These are phyloP conservation scores for Rhinichthys osculus DNA, from an alignment of 2,797 vertebrate species.

Conservation along the genomic window DNA sequence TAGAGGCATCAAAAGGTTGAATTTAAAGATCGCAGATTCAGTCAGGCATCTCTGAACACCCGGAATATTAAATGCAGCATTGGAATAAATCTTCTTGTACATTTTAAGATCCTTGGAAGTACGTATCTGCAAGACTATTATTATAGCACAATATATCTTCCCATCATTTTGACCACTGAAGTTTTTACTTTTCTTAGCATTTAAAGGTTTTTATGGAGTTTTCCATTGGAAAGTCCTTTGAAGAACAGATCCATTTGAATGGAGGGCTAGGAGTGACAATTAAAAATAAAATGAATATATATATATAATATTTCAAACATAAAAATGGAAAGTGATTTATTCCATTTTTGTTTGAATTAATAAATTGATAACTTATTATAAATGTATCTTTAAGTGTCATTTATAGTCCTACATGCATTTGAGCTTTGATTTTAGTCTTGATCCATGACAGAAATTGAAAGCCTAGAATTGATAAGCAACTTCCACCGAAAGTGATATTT, in stretches of 20 bases:
- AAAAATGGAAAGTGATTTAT: background rate
- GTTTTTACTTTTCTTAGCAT: constrained; percentile 16
- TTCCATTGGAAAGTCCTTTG: background rate
- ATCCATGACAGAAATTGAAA: constrained; percentile 19
- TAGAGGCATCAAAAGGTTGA: constrained; percentile 22
- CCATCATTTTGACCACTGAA: constrained; percentile 48
- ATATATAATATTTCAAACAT: background rate
- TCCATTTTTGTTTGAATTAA: background rate
- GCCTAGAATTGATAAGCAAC: background rate
- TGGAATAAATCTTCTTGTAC: constrained; percentile 36
- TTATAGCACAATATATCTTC: constrained; percentile 36
- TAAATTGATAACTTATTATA: background rate
- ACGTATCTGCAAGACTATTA: constrained; percentile 11
- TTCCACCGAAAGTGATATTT: background rate
- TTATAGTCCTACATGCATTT: background rate
- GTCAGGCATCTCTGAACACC: constrained; percentile 22
- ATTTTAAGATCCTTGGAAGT: constrained; percentile 14
- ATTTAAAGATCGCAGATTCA: constrained; percentile 36
- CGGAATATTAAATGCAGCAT: constrained; percentile 2
- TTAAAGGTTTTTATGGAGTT: background rate
- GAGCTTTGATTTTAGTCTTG: background rate
- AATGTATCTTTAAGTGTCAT: background rate
- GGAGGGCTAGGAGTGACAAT: background rate
- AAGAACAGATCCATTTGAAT: background rate
- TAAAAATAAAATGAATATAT: background rate